phyloP scores from a whole-genome alignment of 1,140 invertebrate genomes.

The Triops longicaudatus region DNA sequence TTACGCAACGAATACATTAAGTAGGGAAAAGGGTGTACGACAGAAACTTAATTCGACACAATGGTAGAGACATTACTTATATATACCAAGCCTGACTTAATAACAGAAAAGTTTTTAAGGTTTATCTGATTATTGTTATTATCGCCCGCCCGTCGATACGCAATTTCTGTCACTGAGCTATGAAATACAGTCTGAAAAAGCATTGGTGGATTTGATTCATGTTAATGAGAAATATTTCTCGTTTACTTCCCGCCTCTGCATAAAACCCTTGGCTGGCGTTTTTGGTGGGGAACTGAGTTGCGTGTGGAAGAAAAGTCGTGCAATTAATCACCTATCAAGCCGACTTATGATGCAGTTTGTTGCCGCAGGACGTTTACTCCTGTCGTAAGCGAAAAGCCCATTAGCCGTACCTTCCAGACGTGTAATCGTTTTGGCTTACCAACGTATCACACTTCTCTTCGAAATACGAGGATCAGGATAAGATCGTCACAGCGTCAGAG shows the following conservation, averaged over 20 bases:
- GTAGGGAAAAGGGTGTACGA: too few relatives aligned
- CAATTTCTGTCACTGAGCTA: background rate
- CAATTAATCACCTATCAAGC: constrained; percentile 15
- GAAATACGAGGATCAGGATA: background rate
- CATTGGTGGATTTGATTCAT: constrained; percentile 2
- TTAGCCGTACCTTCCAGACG: background rate
- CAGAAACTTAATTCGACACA: too few relatives aligned
- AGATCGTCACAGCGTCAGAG: background rate
- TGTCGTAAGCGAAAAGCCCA: background rate
- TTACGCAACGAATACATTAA: too few relatives aligned
- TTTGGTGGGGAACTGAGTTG: background rate
- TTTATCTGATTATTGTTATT: constrained; percentile 12
- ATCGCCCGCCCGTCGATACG: constrained; percentile 13
- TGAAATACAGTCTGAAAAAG: background rate
- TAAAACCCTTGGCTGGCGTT: background rate
- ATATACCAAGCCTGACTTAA: background rate
- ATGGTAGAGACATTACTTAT: too few relatives aligned
- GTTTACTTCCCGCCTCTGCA: background rate
- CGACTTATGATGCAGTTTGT: background rate
- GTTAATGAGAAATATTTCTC: constrained; percentile 1
- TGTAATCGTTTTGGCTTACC: background rate
- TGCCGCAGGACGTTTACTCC: background rate
- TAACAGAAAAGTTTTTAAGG: background rate
- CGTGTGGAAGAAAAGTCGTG: background rate
- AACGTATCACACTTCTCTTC: background rate